These are phyloP conservation scores for Caenorhabditis briggsae DNA, from an alignment of 1,140 invertebrate genomes.

Conservation along the genomic window DNA sequence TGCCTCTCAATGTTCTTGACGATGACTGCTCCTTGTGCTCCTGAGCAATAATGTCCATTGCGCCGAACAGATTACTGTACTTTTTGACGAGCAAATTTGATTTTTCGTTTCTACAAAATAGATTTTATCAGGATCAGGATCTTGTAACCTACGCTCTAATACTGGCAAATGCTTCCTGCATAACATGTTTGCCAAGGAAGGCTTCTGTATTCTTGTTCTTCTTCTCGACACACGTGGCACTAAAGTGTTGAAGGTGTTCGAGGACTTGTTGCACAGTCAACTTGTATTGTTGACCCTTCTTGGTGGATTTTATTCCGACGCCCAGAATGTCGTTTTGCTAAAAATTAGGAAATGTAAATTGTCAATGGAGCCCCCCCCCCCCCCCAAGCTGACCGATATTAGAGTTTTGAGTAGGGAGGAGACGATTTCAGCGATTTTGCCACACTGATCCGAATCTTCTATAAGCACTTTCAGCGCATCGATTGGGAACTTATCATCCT, in stretches of 20 bases:
- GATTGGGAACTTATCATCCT: conserved; percentile 50
- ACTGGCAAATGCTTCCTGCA: conserved; percentile 27
- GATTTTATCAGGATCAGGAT: neutral
- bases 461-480: conserved; percentile 58
- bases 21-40: conserved; percentile 9
- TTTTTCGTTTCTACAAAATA: conserved; percentile 34
- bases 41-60: conserved; percentile 46
- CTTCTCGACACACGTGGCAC: conserved; percentile 23
- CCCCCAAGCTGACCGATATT: neutral
- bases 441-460: conserved; percentile 44
- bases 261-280: conserved; percentile 25
- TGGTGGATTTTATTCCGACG: neutral
- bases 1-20: conserved; percentile 29
- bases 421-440: conserved; percentile 49
- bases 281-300: neutral
- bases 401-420: conserved; percentile 23
- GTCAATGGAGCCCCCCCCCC: too few relatives aligned
- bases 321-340: conserved; percentile 31
- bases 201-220: neutral
- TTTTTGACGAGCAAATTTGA: neutral
- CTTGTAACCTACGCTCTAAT: neutral
- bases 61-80: conserved; percentile 20
- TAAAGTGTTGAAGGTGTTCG: conserved; percentile 32
- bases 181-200: neutral
- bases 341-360: neutral